Percentiles rank a stretch among this genome's conserved stretches.
phyloP scores from a whole-genome alignment of 2,113 vertebrate genomes.

The Raja brachyura region DNA sequence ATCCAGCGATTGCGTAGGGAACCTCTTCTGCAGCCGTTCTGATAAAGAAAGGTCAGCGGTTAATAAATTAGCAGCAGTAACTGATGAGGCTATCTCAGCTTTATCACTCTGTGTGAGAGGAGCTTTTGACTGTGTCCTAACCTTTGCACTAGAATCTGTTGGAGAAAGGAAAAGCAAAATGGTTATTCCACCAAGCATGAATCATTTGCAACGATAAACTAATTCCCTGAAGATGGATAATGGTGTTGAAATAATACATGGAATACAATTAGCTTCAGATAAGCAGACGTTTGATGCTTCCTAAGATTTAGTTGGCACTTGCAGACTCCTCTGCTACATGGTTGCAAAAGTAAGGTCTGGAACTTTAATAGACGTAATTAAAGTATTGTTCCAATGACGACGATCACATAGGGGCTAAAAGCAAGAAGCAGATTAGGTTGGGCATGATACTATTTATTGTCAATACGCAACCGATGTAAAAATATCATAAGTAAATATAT shows the following conservation, averaged over 20 bases:
- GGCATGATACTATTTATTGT: neutral
- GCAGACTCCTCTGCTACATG: no score
- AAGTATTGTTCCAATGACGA: no score
- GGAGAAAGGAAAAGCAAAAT: constrained; percentile 38
- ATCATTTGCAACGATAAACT: neutral
- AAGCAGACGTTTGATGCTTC: neutral
- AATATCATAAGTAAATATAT: neutral
- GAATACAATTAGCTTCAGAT: neutral
- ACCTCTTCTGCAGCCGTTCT: constrained; percentile 43
- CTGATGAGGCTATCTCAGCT: constrained; percentile 41
- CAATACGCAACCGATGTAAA: neutral
- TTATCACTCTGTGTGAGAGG: constrained; percentile 42
- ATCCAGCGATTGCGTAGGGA: constrained; percentile 50
- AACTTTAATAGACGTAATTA: no score
- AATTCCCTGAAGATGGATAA: neutral
- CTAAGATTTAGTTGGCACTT: no score
- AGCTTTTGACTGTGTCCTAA: constrained; percentile 39
- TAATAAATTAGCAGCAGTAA: neutral
- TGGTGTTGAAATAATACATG: no score
- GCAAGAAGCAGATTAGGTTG: no score
- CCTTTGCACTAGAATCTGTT: constrained; percentile 49
- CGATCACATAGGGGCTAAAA: no score
- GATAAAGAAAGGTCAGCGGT: constrained; percentile 40
- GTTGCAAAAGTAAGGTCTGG: no score
- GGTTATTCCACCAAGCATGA: neutral